phyloP scores from a whole-genome alignment of 2,113 vertebrate genomes.

The Fulmarus glacialis region DNA sequence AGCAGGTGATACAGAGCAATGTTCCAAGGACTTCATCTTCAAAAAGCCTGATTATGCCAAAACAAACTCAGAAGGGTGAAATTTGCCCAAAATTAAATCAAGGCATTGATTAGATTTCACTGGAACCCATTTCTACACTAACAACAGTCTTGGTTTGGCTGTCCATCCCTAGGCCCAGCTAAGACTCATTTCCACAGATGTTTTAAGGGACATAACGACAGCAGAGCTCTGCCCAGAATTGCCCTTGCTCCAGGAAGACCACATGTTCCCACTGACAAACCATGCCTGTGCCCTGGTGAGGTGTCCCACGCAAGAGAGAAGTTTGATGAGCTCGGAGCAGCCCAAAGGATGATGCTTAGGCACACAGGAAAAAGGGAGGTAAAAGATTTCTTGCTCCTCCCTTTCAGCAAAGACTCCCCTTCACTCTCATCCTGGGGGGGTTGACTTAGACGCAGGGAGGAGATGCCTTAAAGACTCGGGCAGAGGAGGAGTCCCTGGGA shows the following conservation, averaged over 20 bases:
- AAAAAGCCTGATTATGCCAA: neutral
- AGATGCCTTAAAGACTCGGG: neutral
- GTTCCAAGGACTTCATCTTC: neutral
- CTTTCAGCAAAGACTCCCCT: neutral
- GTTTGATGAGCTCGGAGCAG: accelerated
- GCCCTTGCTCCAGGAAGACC: neutral
- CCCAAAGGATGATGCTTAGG: neutral
- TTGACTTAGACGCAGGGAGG: neutral
- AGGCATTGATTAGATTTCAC: neutral
- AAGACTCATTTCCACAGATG: neutral
- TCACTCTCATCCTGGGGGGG: neutral
- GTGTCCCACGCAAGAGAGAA: neutral
- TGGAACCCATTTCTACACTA: neutral
- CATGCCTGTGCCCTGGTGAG: neutral
- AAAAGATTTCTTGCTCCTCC: neutral
- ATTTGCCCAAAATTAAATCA: neutral
- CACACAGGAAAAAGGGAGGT: no score
- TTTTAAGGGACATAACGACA: neutral
- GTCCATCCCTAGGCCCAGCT: neutral
- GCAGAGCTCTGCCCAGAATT: neutral
- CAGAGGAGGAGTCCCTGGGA: neutral
- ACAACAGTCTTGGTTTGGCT: neutral
- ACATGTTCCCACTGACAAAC: neutral
- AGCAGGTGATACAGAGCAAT: neutral
- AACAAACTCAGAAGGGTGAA: neutral